A percentile compares a stretch with the other conserved stretches of the same genome.
Evolutionary conservation across 2,113 vertebrate genomes (phyloP).

Genomic region (Lanius collurio): DNA sequence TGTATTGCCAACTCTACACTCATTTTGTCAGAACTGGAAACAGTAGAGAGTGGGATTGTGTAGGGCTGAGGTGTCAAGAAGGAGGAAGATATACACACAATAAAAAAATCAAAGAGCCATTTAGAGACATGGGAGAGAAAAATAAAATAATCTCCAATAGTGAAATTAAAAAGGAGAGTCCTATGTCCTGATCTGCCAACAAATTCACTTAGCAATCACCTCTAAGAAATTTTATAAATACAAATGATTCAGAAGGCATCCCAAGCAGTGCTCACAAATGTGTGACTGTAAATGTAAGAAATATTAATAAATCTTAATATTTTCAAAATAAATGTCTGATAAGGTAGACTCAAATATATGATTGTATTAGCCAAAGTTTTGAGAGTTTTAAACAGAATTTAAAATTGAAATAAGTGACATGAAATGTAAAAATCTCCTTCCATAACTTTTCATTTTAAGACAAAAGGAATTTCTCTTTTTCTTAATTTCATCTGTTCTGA

Average conservation of each 20-base stretch:
- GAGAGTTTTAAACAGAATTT: not conserved
- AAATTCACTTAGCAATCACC: not conserved
- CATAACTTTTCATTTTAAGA: not conserved
- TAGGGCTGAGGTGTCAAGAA: not conserved
- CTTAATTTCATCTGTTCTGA: not conserved
- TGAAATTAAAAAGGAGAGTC: not conserved
- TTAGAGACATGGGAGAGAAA: not conserved
- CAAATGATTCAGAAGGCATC: not conserved
- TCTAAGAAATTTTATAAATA: not conserved
- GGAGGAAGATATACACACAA: not conserved
- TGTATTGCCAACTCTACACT: not conserved
- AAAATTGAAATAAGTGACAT: not conserved
- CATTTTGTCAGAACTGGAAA: not conserved
- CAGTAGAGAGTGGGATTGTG: not conserved
- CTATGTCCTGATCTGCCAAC: not conserved
- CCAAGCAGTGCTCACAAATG: not conserved
- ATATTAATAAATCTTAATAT: not conserved
- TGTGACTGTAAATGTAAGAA: not conserved
- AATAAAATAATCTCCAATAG: not conserved
- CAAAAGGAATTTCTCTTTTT: not conserved
- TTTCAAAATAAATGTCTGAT: not conserved
- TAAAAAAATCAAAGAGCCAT: not conserved
- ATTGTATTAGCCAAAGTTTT: not conserved
- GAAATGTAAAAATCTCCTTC: not conserved
- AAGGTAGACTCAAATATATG: not conserved